phyloP scores from a whole-genome alignment of 2,888 invertebrate species.

The Steromphala cineraria region DNA sequence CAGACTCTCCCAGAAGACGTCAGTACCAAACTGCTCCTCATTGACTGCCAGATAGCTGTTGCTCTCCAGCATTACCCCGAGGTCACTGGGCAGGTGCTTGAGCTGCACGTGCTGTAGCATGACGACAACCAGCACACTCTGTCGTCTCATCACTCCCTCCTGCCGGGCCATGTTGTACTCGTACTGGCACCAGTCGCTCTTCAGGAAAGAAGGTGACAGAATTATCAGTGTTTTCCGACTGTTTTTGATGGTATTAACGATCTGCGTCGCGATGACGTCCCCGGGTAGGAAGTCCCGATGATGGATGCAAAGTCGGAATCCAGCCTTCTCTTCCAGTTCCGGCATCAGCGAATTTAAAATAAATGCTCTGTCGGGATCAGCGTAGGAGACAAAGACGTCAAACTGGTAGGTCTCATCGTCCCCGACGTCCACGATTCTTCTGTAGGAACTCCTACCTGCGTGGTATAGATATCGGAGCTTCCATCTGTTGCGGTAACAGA shows the following conservation, averaged over 20 bases:
- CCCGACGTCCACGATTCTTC: too few species aligned
- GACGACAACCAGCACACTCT: background rate
- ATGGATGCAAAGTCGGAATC: conserved; percentile 42
- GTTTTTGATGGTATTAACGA: conserved; percentile 28
- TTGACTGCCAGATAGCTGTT: conserved; percentile 19
- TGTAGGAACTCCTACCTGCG: background rate
- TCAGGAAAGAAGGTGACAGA: conserved; percentile 30
- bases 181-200: conserved; percentile 36
- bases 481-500: conserved; percentile 22
- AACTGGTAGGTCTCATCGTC: conserved; percentile 19
- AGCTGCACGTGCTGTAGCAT: conserved; percentile 7
- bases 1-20: background rate
- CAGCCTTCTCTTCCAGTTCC: conserved; percentile 27
- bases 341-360: conserved; percentile 3
- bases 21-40: background rate
- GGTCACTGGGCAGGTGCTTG: background rate
- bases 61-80: background rate
- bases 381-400: conserved; percentile 41
- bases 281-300: conserved; percentile 37
- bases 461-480: conserved; percentile 22
- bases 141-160: conserved; percentile 21
- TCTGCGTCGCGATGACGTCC: conserved; percentile 30
- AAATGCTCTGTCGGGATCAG: conserved; percentile 18
- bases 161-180: conserved; percentile 37
- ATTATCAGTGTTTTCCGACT: conserved; percentile 39